phyloP scores from a whole-genome alignment of 2,113 vertebrate species.

The Crotophaga sulcirostris region DNA sequence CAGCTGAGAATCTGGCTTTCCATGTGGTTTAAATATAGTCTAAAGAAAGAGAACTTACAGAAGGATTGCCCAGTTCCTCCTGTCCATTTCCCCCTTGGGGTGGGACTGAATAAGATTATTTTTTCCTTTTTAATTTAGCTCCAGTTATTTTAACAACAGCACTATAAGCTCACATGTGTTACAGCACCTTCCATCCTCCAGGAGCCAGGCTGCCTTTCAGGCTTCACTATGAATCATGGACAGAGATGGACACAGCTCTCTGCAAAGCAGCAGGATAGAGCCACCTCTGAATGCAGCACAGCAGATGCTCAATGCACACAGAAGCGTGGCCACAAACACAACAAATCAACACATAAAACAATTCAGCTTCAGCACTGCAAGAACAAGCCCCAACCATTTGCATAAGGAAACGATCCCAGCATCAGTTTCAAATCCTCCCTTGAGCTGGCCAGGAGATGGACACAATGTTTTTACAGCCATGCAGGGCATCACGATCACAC shows the following conservation, averaged over 20 bases:
- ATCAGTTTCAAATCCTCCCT: background rate
- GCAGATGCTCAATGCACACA: background rate
- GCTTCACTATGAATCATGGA: background rate
- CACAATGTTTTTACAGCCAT: background rate
- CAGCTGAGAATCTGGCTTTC: slow-evolving; percentile 58
- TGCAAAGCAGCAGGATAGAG: background rate
- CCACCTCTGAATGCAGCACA: background rate
- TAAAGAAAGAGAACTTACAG: slow-evolving; percentile 49
- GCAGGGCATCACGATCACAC: background rate
- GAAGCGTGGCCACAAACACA: background rate
- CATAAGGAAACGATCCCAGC: background rate
- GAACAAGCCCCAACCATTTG: background rate
- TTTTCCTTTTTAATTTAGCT: slow-evolving; percentile 31
- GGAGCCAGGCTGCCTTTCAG: background rate
- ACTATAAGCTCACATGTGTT: slow-evolving; percentile 24
- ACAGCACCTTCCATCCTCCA: background rate
- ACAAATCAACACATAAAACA: background rate
- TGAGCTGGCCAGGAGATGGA: background rate
- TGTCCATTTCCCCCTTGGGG: slow-evolving; percentile 38
- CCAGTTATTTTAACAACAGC: slow-evolving; percentile 44
- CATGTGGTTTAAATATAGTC: slow-evolving; percentile 27
- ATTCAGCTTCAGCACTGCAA: background rate
- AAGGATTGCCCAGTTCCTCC: slow-evolving; percentile 34
- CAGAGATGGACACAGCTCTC: accelerated
- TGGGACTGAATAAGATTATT: background rate